A percentile compares a stretch with the other conserved stretches of the same genome.
These are phyloP conservation scores for Callyntrura sp. DNA, from an alignment of 2,888 invertebrate genomes.

Conservation along the genomic window DNA sequence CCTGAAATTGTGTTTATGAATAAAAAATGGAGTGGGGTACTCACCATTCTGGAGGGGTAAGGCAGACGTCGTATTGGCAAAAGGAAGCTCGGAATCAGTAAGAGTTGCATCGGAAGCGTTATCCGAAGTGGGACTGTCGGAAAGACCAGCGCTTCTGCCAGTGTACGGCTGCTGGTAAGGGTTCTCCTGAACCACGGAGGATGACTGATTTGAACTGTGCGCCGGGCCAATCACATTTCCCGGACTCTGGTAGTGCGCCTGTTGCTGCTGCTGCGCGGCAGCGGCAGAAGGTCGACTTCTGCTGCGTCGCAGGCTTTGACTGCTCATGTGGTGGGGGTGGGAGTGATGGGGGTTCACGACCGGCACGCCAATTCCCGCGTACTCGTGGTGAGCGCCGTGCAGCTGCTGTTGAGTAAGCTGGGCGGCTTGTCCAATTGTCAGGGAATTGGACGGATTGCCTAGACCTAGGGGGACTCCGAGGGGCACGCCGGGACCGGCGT, in stretches of 20 bases:
- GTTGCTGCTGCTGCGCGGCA: slow-evolving; percentile 85
- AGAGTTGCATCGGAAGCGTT: slow-evolving; percentile 94
- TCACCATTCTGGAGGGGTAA: slow-evolving; percentile 94
- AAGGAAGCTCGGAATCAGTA: slow-evolving; percentile 93
- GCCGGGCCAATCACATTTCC: slow-evolving; percentile 60
- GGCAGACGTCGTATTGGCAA: slow-evolving; percentile 91
- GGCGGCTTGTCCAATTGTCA: slow-evolving; percentile 82
- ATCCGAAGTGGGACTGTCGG: slow-evolving; percentile 93
- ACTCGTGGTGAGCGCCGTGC: slow-evolving; percentile 63
- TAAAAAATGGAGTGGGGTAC: slow-evolving; percentile 84
- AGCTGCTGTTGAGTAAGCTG: slow-evolving; percentile 74
- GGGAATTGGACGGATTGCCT: slow-evolving; percentile 85
- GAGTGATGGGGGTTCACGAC: slow-evolving; percentile 85
- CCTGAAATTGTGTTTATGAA: no score
- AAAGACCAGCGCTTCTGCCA: slow-evolving; percentile 87
- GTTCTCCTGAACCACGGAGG: slow-evolving; percentile 78
- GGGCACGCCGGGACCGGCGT: slow-evolving; percentile 84
- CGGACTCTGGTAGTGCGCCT: slow-evolving; percentile 85
- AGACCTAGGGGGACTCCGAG: slow-evolving; percentile 87
- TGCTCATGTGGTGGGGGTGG: slow-evolving; percentile 84
- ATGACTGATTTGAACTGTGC: slow-evolving; percentile 72
- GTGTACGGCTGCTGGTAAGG: slow-evolving; percentile 83
- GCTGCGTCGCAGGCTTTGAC: slow-evolving; percentile 79
- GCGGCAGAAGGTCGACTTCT: slow-evolving; percentile 78
- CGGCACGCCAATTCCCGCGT: slow-evolving; percentile 85